phyloP scores from a whole-genome alignment of 2,888 invertebrate genomes.

The Choreutis nemorana region DNA sequence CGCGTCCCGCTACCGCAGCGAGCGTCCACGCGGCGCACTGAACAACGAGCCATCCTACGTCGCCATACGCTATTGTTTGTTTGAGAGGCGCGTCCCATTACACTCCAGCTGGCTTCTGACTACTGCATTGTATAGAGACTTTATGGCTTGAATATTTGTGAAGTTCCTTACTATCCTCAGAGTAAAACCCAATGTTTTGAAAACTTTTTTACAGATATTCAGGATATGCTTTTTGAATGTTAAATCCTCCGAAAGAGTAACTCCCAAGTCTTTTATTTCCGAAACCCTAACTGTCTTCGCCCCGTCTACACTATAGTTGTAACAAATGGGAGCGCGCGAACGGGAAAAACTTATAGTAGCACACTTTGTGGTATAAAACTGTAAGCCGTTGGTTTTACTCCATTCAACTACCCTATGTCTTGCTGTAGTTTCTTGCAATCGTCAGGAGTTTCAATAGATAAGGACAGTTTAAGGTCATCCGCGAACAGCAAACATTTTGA shows the following conservation, averaged over 20 bases:
- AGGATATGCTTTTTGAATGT: conserved; percentile 5
- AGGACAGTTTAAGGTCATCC: conserved; percentile 3
- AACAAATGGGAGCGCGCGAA: no score
- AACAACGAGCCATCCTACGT: no score
- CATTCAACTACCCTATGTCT: conserved; percentile 1
- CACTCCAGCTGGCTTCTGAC: conserved; percentile 8
- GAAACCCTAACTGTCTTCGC: no score
- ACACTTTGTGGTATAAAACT: conserved; percentile 1
- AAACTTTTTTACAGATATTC: conserved; percentile 7
- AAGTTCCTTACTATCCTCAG: conserved; percentile 4
- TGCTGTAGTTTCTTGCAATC: conserved; percentile 1
- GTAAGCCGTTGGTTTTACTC: not conserved
- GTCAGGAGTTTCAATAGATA: not conserved
- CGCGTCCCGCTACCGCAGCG: no score
- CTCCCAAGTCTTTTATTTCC: no score
- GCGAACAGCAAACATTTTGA: conserved; percentile 3
- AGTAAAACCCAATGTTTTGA: conserved; percentile 6
- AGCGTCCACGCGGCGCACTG: no score
- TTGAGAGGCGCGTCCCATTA: no score
- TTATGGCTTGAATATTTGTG: conserved; percentile 4
- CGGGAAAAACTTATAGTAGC: not conserved
- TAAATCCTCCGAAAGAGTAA: conserved; percentile 3
- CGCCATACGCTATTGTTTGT: no score
- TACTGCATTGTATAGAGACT: conserved; percentile 7
- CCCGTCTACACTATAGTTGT: no score